These are phyloP conservation scores for Tokudaia tokunoshimensis DNA, from an alignment of 2,797 vertebrate species.

Conservation along the genomic window DNA sequence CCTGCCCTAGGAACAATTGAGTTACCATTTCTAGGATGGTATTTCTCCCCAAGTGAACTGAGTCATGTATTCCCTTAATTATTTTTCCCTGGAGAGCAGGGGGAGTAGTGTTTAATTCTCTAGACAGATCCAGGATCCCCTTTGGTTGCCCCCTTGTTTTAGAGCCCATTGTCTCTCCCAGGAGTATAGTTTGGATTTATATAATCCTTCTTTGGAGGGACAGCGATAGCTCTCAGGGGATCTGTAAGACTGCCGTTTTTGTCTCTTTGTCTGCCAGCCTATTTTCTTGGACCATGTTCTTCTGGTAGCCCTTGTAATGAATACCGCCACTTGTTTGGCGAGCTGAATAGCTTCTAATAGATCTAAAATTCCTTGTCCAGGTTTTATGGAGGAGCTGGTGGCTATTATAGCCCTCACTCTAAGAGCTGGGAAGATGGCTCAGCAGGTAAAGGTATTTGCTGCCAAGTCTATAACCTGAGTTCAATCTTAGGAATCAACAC, in stretches of 20 bases:
- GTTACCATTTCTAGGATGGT: background rate
- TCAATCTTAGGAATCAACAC: background rate
- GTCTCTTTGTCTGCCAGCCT: background rate
- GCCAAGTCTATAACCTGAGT: background rate
- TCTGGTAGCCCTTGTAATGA: background rate
- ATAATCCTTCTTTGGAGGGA: background rate
- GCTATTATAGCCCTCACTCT: background rate
- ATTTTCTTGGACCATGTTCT: background rate
- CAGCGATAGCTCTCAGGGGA: background rate
- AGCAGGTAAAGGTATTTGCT: background rate
- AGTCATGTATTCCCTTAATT: background rate
- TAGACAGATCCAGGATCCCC: background rate
- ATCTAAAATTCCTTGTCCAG: background rate
- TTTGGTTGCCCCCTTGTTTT: background rate
- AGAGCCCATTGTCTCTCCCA: background rate
- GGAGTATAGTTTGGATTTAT: background rate
- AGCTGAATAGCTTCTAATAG: background rate
- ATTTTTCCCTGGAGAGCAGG: background rate
- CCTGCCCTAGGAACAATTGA: background rate
- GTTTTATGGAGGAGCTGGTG: background rate
- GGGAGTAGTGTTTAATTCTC: background rate
- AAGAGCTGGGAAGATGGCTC: background rate
- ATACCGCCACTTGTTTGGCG: background rate
- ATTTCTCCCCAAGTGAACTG: background rate
- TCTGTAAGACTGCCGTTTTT: background rate